Evolutionary conservation across 1,140 invertebrate species (phyloP).

Genomic region (Vanessa tameamea): DNA sequence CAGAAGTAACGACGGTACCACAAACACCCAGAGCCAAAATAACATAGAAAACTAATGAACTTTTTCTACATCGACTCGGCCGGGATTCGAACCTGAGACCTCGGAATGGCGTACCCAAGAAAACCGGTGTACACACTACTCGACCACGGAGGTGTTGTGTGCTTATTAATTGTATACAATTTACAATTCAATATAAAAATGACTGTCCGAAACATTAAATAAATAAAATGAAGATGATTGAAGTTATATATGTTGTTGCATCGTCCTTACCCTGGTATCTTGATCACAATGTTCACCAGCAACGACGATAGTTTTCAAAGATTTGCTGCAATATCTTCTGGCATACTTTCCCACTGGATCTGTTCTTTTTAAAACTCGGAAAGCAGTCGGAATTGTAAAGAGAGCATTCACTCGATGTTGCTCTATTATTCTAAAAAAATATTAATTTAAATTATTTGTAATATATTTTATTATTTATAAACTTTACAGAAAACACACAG

Average conservation of each 20-base stretch:
- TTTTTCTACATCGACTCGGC: too few relatives aligned
- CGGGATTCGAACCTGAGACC: too few relatives aligned
- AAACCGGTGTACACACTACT: too few relatives aligned
- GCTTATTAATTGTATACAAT: too few relatives aligned
- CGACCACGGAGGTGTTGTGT: neutral
- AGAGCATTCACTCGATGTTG: slow-evolving; percentile 92
- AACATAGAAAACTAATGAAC: too few relatives aligned
- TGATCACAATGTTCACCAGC: slow-evolving; percentile 97
- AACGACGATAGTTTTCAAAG: slow-evolving; percentile 90
- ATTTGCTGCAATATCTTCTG: slow-evolving; percentile 85
- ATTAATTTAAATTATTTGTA: slow-evolving; percentile 7
- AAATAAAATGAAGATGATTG: too few relatives aligned
- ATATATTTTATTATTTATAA: too few relatives aligned
- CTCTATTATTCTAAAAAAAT: slow-evolving; percentile 87
- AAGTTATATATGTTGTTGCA: neutral
- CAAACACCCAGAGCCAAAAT: too few relatives aligned
- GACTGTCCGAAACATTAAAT: neutral
- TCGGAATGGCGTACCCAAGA: too few relatives aligned
- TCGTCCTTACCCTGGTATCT: slow-evolving; percentile 85
- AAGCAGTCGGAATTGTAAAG: slow-evolving; percentile 94
- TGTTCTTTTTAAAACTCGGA: slow-evolving; percentile 90
- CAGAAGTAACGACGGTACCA: too few relatives aligned
- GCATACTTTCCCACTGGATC: slow-evolving; percentile 86
- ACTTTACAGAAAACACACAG: too few relatives aligned
- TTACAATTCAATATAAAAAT: neutral